These are phyloP conservation scores for Drosophila algonquin DNA, from an alignment of 2,888 invertebrate genomes.

Conservation along the genomic window DNA sequence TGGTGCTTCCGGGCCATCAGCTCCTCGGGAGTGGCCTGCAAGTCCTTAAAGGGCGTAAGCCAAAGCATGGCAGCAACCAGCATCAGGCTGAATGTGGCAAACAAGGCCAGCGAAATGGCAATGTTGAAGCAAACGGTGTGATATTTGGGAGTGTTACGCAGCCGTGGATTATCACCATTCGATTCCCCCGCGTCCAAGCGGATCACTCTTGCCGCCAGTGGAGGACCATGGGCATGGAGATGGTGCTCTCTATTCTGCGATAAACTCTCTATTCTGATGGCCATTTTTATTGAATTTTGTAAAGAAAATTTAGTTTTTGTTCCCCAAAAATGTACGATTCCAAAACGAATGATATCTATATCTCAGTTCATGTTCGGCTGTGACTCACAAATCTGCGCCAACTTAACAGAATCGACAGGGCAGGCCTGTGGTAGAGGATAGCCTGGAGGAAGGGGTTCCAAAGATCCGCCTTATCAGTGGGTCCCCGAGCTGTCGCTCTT, in stretches of 20 bases:
- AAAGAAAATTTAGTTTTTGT: not conserved
- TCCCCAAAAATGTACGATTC: not conserved
- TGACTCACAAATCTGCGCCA: not conserved
- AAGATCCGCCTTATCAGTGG: too few relatives aligned
- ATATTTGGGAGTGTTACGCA: slow-evolving; percentile 3
- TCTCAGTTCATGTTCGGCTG: not conserved
- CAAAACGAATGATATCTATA: not conserved
- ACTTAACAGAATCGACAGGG: not conserved
- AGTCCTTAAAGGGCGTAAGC: slow-evolving; percentile 28
- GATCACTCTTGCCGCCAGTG: slow-evolving; percentile 1
- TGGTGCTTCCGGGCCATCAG: slow-evolving; percentile 27
- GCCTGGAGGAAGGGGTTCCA: too few relatives aligned
- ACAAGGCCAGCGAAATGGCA: slow-evolving; percentile 26
- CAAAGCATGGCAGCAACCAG: slow-evolving; percentile 34
- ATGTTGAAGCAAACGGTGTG: slow-evolving; percentile 46
- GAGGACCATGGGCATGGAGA: not conserved
- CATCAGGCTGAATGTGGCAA: slow-evolving; percentile 36
- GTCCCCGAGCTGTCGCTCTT: slow-evolving; percentile 2
- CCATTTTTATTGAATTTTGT: not conserved
- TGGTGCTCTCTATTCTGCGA: not conserved
- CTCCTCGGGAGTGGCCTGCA: slow-evolving; percentile 27
- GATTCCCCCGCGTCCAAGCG: slow-evolving; percentile 1
- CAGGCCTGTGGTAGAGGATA: too few relatives aligned
- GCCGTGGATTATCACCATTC: not conserved
- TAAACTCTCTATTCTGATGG: not conserved